Evolutionary conservation across 2,113 vertebrate species (phyloP), one percentile per base, ranked within the genome.

Genomic region (Antechinus stuartii): DNA sequence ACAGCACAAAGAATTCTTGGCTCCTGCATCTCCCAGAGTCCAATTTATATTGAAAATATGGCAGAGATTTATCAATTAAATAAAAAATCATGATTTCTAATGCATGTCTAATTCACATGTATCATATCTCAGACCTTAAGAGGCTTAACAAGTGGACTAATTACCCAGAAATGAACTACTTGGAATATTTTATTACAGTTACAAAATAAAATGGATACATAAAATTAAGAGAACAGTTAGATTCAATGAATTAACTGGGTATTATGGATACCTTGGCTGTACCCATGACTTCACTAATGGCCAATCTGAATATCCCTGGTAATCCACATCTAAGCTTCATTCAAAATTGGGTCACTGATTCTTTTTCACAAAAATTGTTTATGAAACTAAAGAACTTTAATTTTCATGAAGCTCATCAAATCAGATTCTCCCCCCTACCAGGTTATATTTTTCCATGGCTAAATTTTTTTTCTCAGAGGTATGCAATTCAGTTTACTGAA

Each of bases 131-230:
- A 90, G 91, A 53, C 92, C 95, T 94, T 93, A 46, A 27, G 47
- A 91, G 89, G 46, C 92, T 92, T 24, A 9, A 93, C 90, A 95
- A 92, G 94, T 61, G 14, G 24, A 47, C 61, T 96, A 94, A 97
- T 96, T 94, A 61, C 84, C 90, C 92, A 97, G 95, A 98, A 96
- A 96, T 90, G 47, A 1, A 0, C 93, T 47, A 61, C 91, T 96
- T n/a, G 22, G 84, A 93, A 50, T 96, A 53, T 97, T 97, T 97
- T 97, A 96, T 61, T 97, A 95, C 92, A 90, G 55, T 97, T 96
- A 53, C 93, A 95, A 96, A 94, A 97, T 96, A 91, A 98, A 97
- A 97, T 90, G 93, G 94, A 46, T 94, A 97, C 94, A 96, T 95
- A 95, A 97, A 97, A 97, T 97, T 94, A 97, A 96, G 55, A 96